These are phyloP conservation scores for Mesorhabditis belari DNA, from an alignment of 2,888 invertebrate genomes.

Conservation along the genomic window DNA sequence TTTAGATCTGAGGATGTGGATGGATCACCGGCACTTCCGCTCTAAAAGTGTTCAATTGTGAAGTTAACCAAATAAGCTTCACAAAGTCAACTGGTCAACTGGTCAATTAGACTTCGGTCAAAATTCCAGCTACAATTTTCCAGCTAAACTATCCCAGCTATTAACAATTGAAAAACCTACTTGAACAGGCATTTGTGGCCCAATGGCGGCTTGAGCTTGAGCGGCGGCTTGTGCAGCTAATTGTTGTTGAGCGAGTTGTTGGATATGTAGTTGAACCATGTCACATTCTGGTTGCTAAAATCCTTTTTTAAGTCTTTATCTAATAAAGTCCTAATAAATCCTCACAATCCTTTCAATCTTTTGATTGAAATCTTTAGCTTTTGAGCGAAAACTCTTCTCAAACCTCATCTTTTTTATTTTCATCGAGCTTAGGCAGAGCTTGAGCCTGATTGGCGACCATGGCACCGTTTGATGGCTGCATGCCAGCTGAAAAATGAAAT, in stretches of 20 bases:
- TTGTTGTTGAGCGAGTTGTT: conserved; percentile 1
- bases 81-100: no score
- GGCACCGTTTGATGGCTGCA: not conserved
- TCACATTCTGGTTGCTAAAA: conserved; percentile 19
- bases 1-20: conserved; percentile 15
- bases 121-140: no score
- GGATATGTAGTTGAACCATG: conserved; percentile 24
- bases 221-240: conserved; percentile 1
- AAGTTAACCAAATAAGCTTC: no score
- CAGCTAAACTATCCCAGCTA: no score
- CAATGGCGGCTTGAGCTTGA: conserved; percentile 3
- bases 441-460: not conserved
- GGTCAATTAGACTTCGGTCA: no score
- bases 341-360: no score
- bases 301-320: not conserved
- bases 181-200: not conserved
- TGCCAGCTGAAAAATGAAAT: no score
- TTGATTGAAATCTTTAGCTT: not conserved
- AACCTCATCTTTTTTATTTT: not conserved
- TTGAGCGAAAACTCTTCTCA: not conserved
- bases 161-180: no score
- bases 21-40: conserved; percentile 10
- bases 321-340: no score
- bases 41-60: no score
- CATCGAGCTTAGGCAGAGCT: not conserved